phyloP scores from a whole-genome alignment of 2,797 vertebrate genomes.

The Sebastes itinus region DNA sequence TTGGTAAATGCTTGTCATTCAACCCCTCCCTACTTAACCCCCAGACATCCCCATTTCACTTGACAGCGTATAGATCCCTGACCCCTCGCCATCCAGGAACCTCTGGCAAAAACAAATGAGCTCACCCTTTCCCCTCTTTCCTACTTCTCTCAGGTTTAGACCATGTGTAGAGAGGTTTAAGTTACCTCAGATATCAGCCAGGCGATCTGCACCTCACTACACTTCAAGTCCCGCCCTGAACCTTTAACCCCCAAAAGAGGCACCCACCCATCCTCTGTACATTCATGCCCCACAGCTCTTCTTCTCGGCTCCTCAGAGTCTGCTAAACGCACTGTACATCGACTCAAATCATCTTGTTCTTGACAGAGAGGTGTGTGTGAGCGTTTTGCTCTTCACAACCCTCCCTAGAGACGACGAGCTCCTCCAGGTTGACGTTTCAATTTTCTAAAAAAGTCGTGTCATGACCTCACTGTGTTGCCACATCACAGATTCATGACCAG shows the following conservation, averaged over 20 bases:
- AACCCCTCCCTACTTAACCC: not conserved
- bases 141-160: conserved; percentile 6
- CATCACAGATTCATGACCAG: conserved; percentile 39
- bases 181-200: conserved; percentile 42
- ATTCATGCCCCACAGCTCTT: not conserved
- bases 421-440: conserved; percentile 20
- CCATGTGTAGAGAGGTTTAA: conserved; percentile 4
- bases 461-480: conserved; percentile 41
- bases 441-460: conserved; percentile 19
- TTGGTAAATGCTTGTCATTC: conserved; percentile 25
- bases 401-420: not conserved
- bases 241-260: conserved; percentile 6
- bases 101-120: conserved; percentile 64
- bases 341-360: not conserved
- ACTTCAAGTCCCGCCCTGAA: not conserved
- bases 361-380: not conserved
- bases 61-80: conserved; percentile 40
- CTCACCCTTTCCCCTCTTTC: conserved; percentile 18
- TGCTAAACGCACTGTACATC: not conserved
- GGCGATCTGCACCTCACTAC: conserved; percentile 18
- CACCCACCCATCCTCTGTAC: not conserved
- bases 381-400: not conserved
- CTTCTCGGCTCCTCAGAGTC: conserved; percentile 9
- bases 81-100: conserved; percentile 43
- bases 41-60: conserved; percentile 28